phyloP scores from a whole-genome alignment of 30 jellyfish, hydroid and myxozoan genomes.

The Hydractinia symbiolongicarpus region DNA sequence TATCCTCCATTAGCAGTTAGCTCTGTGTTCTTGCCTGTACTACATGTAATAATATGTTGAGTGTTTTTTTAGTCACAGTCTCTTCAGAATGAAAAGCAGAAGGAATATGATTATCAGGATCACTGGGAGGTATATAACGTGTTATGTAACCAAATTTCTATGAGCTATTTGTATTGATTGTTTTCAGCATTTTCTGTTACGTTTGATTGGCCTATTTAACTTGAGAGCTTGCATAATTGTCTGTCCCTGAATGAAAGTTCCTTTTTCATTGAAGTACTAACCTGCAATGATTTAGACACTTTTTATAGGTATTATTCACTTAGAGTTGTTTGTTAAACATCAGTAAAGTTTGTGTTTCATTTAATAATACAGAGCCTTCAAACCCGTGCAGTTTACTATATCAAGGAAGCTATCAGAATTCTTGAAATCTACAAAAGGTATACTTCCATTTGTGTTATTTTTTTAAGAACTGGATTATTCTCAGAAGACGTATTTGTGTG shows the following conservation, averaged over 20 bases:
- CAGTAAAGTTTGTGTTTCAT: too few species aligned
- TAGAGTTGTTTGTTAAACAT: too few species aligned
- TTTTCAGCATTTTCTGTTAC: too few species aligned
- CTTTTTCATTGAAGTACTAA: too few species aligned
- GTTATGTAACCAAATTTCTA: background rate
- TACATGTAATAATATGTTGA: background rate
- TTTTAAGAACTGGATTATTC: background rate
- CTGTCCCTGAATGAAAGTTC: too few species aligned
- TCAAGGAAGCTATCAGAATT: slow-evolving; percentile 60
- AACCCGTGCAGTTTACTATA: slow-evolving; percentile 64
- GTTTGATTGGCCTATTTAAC: too few species aligned
- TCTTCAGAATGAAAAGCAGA: slow-evolving; percentile 6
- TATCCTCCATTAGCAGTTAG: background rate
- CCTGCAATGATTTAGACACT: too few species aligned
- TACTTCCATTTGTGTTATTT: background rate
- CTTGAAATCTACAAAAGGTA: slow-evolving; percentile 51
- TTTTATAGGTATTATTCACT: too few species aligned
- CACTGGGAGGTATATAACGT: slow-evolving; percentile 33
- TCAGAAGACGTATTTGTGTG: background rate
- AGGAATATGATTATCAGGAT: slow-evolving; percentile 37
- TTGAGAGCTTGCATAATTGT: too few species aligned
- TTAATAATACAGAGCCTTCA: slow-evolving; percentile 50
- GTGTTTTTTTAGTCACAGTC: background rate
- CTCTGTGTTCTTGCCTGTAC: background rate
- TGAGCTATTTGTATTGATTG: background rate